phyloP scores from a whole-genome alignment of 1,140 invertebrate genomes.

The silkworm (Bombyx mori) region ASM3026992v2 NC_085130.1:16217501-16218000 shows the following conservation, averaged over 20 bases:
- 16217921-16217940: no score
- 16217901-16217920: background rate
- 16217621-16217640: conserved; percentile 7
- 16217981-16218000: no score
- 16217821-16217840: background rate
- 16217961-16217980: no score
- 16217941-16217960: no score
- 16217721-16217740: conserved; percentile 39
- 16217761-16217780: conserved; percentile 15
- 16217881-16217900: background rate
- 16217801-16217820: background rate
- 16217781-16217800: no score
- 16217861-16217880: background rate
- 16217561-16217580: background rate
- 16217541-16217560: background rate
- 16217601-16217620: conserved; percentile 5
- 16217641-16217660: conserved; percentile 26
- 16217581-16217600: conserved; percentile 25
- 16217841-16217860: background rate
- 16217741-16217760: conserved; percentile 35
- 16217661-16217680: conserved; percentile 6
- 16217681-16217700: conserved; percentile 11
- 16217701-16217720: conserved; percentile 31
- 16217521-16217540: background rate
- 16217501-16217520: no score